Percentiles rank a stretch among this genome's conserved stretches.
Conservation (phyloP, 1,140 invertebrate genomes). For the Pachypeltis micranthus region DNA sequence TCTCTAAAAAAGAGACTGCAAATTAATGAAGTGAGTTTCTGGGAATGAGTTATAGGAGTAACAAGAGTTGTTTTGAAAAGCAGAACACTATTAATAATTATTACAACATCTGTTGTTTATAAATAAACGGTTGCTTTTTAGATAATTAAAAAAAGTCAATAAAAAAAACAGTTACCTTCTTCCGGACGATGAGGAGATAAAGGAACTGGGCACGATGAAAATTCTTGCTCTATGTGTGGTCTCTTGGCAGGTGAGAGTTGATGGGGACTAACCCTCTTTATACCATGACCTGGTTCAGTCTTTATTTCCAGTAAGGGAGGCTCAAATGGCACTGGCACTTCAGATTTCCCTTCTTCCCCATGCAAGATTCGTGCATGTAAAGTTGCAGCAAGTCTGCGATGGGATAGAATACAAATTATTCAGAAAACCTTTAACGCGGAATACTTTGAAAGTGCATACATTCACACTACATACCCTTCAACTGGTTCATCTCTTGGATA, state of each 20-base stretch:
- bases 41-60: too few species aligned
- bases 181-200: slow-evolving; percentile 17
- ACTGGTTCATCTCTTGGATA: slow-evolving; percentile 32
- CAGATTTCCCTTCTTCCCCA: slow-evolving; percentile 30
- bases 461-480: slow-evolving; percentile 29
- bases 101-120: too few species aligned
- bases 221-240: slow-evolving; percentile 19
- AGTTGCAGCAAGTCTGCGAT: slow-evolving; percentile 55
- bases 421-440: too few species aligned
- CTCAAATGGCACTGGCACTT: slow-evolving; percentile 16
- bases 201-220: slow-evolving; percentile 15
- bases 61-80: too few species aligned
- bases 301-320: slow-evolving; percentile 22
- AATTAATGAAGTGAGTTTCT: too few species aligned
- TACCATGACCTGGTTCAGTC: slow-evolving; percentile 19
- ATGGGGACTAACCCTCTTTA: slow-evolving; percentile 17
- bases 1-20: too few species aligned
- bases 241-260: slow-evolving; percentile 22
- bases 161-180: too few species aligned
- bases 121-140: too few species aligned
- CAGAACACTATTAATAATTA: too few species aligned
- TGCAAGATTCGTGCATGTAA: slow-evolving; percentile 63
- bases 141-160: too few species aligned
- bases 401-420: background rate
- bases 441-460: too few species aligned